Evolutionary conservation across 2,113 vertebrate species (phyloP), one percentile per base, ranked within the genome.

Genomic region (Megatriorchis doriae): DNA sequence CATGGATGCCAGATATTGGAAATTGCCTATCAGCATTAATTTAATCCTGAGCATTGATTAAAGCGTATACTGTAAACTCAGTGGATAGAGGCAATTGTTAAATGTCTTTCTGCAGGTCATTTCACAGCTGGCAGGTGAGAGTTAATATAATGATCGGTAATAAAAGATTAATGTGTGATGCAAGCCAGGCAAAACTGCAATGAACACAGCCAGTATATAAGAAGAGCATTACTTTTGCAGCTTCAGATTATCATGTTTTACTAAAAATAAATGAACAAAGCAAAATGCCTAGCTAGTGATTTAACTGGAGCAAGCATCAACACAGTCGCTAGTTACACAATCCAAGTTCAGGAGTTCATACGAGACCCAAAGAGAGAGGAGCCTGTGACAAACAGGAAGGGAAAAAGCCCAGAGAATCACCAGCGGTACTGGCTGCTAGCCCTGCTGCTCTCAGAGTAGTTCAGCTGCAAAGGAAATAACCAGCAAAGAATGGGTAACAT

Each of bases 21-120:
- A 97, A 96, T 96, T 92, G 97, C 95, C 95, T 96, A 97, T 97
- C 97, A 97, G 96, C 96, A 97, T 96, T 97, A 96, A 95, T 97
- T 97, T 97, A 97, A 97, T 96, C 95, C 94, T 83, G 58, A 84
- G 87, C 96, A 96, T 92, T 96, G 97, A 97, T 96, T 97, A 96
- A 97, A 97, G 91, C 91, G 89, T 93, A 78, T 87, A 90, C 82
- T 83, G 82, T 97, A 97, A 97, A 91, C 86, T 86, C 94, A 52
- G 73, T 82, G 74, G 90, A 93, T 90, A 70, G 77, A 97, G 77
- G 91, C 88, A 90, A 96, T 84, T 96, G 95, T 96, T 94, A 97
- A 97, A 81, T 47, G 89, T 48, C 88, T 96, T 97, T 96, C 94
- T 96, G 93, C 83, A 86, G 95, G 95, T 97, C 97, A 96, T 96